Evolutionary conservation across 2,113 vertebrate species (phyloP).

Genomic region (Macquaria ambigua): DNA sequence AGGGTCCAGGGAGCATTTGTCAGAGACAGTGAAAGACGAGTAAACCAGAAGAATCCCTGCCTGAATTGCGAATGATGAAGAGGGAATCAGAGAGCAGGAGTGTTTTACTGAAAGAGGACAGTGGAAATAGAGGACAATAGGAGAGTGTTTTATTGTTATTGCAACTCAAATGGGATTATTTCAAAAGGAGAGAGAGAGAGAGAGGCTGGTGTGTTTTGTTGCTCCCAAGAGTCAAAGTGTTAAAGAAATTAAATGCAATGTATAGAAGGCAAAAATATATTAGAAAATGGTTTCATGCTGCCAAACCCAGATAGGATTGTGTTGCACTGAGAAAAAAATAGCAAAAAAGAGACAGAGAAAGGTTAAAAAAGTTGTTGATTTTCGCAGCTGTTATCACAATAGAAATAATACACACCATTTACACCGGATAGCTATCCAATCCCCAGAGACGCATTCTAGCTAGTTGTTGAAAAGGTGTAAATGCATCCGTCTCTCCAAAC

Average conservation of each 20-base stretch:
- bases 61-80: too few species aligned
- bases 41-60: too few species aligned
- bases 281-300: slow-evolving; percentile 6
- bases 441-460: too few species aligned
- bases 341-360: not conserved
- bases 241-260: not conserved
- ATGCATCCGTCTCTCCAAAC: not conserved
- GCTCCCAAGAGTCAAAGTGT: not conserved
- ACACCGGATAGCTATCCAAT: not conserved
- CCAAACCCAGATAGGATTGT: slow-evolving; percentile 1
- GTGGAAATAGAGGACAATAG: not conserved
- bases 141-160: slow-evolving; percentile 21
- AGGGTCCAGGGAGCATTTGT: not conserved
- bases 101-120: too few species aligned
- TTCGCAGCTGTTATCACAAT: not conserved
- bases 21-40: not conserved
- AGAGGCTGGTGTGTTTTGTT: not conserved
- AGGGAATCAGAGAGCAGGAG: not conserved
- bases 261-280: not conserved
- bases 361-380: not conserved
- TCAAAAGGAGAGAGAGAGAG: not conserved
- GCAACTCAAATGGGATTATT: slow-evolving; percentile 25
- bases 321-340: not conserved
- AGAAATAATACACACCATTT: not conserved
- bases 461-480: not conserved